phyloP scores from a whole-genome alignment of 2,888 invertebrate genomes.

The Oxytorus armatus region DNA sequence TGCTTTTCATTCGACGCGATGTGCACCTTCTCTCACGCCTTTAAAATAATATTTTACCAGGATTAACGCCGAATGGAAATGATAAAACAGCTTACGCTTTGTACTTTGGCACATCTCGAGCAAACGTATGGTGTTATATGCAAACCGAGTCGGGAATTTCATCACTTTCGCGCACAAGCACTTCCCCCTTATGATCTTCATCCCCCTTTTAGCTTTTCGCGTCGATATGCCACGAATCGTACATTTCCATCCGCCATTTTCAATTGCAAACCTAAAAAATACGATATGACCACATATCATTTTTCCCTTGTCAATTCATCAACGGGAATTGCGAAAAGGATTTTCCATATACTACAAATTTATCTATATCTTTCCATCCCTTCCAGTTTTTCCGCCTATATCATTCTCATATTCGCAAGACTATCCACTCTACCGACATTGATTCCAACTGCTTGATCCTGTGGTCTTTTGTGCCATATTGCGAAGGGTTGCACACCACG shows the following conservation, averaged over 20 bases:
- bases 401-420: too few relatives aligned
- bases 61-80: conserved; percentile 79
- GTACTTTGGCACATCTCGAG: conserved; percentile 72
- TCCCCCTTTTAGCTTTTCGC: neutral
- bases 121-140: conserved; percentile 74
- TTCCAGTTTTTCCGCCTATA: too few relatives aligned
- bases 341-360: too few relatives aligned
- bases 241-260: neutral
- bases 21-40: conserved; percentile 56
- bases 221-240: neutral
- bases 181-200: conserved; percentile 10
- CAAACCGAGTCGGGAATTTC: conserved; percentile 75
- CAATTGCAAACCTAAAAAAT: neutral
- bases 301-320: too few relatives aligned
- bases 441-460: too few relatives aligned
- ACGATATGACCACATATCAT: too few relatives aligned
- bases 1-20: conserved; percentile 39
- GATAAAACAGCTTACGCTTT: conserved; percentile 78
- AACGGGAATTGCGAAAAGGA: too few relatives aligned
- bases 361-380: too few relatives aligned
- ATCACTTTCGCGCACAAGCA: conserved; percentile 28
- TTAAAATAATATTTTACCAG: conserved; percentile 81
- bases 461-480: too few relatives aligned
- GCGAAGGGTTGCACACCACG: too few relatives aligned
- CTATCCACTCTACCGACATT: too few relatives aligned